Conservation (phyloP, 2,797 vertebrate species). For the Periophthalmus magnuspinnatus region DNA sequence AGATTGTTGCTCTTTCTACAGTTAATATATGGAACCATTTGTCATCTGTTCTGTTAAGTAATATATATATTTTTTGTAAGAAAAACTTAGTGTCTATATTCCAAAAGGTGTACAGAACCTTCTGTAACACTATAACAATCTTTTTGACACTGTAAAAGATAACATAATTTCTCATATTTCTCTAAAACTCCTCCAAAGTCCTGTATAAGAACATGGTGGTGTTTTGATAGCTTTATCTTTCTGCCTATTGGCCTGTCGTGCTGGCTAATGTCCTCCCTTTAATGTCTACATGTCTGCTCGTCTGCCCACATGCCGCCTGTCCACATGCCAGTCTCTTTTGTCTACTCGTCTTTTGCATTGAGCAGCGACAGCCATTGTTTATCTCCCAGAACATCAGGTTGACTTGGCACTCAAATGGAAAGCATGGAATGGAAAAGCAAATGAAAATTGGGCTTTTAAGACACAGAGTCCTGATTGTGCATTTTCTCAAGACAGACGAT, state of each 20-base stretch:
- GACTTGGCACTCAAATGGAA: conserved; percentile 69
- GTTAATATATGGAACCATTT: too few species aligned
- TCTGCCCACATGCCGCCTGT: conserved; percentile 60
- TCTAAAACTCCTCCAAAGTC: too few species aligned
- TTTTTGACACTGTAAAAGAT: background rate
- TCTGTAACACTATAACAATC: too few species aligned
- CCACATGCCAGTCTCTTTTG: conserved; percentile 62
- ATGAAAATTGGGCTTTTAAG: conserved; percentile 81
- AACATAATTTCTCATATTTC: background rate
- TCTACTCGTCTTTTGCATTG: conserved; percentile 44
- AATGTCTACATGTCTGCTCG: conserved; percentile 40
- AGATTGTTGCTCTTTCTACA: too few species aligned
- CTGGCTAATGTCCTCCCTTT: conserved; percentile 31
- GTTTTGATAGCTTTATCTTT: conserved; percentile 11
- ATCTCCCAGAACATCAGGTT: conserved; percentile 62
- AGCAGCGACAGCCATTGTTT: conserved; percentile 64
- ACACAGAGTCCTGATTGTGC: conserved; percentile 52
- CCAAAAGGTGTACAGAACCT: too few species aligned
- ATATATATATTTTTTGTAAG: too few species aligned
- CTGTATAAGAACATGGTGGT: background rate
- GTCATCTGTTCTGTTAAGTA: too few species aligned
- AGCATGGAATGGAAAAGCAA: conserved; percentile 62
- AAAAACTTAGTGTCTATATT: too few species aligned
- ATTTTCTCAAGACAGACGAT: conserved; percentile 38
- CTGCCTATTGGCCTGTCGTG: conserved; percentile 28